Evolutionary conservation across 2,113 vertebrate genomes (phyloP), one percentile per base, ranked within the genome.

Genomic region (Archocentrus centrarchus): DNA sequence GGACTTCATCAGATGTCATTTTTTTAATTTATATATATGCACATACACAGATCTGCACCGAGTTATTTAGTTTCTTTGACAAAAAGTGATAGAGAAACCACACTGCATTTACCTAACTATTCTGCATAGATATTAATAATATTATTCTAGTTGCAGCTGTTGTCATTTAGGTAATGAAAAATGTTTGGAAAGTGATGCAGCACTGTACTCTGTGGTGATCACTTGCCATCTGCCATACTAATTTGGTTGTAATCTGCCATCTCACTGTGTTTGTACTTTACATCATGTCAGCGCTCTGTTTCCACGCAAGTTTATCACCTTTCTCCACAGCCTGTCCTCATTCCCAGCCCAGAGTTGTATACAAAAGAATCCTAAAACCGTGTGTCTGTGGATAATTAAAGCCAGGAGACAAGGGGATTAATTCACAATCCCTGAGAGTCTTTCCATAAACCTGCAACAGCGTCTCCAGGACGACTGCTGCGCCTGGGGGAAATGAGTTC

Each of bases 331-430:
- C 79, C 75, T 86, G 86, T 81, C 91, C 93, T 89, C 86, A 93
- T 88, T 91, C 87, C 86, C 15, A 75, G 83, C 79, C 83, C 32
- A 7, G 55, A 81, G 87, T 79, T 86, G 85, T 85, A 81, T 77
- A 86, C 89, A 81, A 89, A 90, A 87, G 88, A 90, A 82, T 89
- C 88, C 57, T 76, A 79, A 93, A 91, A 92, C 88, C 80, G 32
- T 78, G 86, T 93, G 81, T 89, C 79, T 85, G 88, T 86, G 89
- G 91, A 92, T 94, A 94, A 93, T 93, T 93, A 90, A 90, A 93
- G 91, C 84, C 84, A 76, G 86, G 85, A 92, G 86, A 93, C 92
- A 86, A 90, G 92, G 92, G 93, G 93, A 95, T 96, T 96, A 94
- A 94, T 92, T 90, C 59, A 11, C 81, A 92, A 95, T 95, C 93